Conservation (phyloP, 1,140 invertebrate species). For the Bradynema listronoti region DNA sequence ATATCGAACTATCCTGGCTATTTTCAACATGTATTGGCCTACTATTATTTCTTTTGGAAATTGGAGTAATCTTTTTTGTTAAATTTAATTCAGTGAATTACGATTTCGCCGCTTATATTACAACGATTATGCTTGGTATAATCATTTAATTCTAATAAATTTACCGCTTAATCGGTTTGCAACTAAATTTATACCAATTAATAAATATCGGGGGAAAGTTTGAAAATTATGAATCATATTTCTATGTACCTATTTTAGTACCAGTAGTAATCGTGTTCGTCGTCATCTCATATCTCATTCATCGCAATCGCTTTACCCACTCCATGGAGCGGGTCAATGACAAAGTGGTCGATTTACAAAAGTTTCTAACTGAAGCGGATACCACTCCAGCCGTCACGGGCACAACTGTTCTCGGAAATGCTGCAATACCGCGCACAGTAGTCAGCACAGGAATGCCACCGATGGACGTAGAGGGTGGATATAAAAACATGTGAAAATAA, state of each 20-base stretch:
- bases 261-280: constrained; percentile 54
- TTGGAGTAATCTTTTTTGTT: constrained; percentile 84
- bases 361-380: constrained; percentile 38
- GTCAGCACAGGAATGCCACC: too few species aligned
- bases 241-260: constrained; percentile 33
- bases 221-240: constrained; percentile 6
- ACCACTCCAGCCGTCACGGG: constrained; percentile 8
- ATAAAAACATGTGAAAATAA: too few species aligned
- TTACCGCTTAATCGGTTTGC: neutral
- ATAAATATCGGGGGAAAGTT: constrained; percentile 5
- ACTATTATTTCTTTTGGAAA: constrained; percentile 83
- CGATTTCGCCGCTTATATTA: constrained; percentile 47
- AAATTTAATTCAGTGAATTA: constrained; percentile 59
- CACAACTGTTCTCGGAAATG: constrained; percentile 14
- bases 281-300: constrained; percentile 53
- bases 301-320: constrained; percentile 36
- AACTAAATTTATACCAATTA: constrained; percentile 12
- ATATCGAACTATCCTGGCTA: constrained; percentile 93
- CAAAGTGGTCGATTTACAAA: constrained; percentile 45
- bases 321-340: constrained; percentile 43
- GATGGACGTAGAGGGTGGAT: too few species aligned
- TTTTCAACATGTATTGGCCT: constrained; percentile 89
- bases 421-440: too few species aligned
- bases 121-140: constrained; percentile 55
- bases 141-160: constrained; percentile 17